phyloP scores from a whole-genome alignment of 2,888 invertebrate species.

The Cosmia pyralina region DNA sequence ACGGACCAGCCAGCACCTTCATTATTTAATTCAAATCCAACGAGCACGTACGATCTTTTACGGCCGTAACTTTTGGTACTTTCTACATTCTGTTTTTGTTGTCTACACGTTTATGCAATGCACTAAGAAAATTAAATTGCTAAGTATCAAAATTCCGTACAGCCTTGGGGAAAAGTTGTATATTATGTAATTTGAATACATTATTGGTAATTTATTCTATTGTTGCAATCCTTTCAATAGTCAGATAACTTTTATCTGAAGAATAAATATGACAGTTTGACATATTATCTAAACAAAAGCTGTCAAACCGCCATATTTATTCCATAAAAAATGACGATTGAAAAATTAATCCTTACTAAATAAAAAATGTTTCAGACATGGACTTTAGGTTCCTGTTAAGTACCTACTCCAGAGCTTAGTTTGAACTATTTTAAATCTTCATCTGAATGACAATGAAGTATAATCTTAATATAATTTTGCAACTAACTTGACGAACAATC shows the following conservation, averaged over 20 bases:
- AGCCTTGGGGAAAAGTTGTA: slow-evolving; percentile 34
- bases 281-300: no score
- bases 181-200: slow-evolving; percentile 33
- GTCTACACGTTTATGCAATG: slow-evolving; percentile 70
- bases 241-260: no score
- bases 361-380: slow-evolving; percentile 4
- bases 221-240: background rate
- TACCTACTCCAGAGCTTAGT: background rate
- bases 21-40: slow-evolving; percentile 64
- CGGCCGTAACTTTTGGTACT: slow-evolving; percentile 74
- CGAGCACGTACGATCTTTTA: slow-evolving; percentile 76
- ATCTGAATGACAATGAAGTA: background rate
- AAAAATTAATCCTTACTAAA: background rate
- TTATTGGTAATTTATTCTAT: slow-evolving; percentile 8
- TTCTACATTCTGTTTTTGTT: slow-evolving; percentile 75
- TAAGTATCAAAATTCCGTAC: slow-evolving; percentile 41
- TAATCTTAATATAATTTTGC: background rate
- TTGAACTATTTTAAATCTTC: background rate
- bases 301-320: no score
- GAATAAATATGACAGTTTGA: no score
- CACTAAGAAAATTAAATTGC: slow-evolving; percentile 51
- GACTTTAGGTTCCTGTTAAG: background rate
- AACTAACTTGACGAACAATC: background rate
- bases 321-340: no score
- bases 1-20: slow-evolving; percentile 47